A percentile compares a stretch with the other conserved stretches of the same genome.
These are phyloP conservation scores for Acutogordius australiensis DNA, from an alignment of 2,888 invertebrate species.

Conservation along the genomic window DNA sequence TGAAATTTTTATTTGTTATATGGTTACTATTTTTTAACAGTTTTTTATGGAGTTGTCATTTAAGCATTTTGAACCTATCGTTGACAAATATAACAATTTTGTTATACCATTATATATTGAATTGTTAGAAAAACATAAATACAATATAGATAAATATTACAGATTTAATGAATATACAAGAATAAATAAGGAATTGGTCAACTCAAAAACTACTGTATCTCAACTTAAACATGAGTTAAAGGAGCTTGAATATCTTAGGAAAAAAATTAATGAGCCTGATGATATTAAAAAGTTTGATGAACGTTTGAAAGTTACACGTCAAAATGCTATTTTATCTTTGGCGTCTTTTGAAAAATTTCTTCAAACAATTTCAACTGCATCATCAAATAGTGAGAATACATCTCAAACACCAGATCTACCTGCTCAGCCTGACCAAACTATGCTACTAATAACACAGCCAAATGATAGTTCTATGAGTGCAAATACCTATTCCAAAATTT, in stretches of 20 bases:
- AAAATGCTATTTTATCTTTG: not conserved
- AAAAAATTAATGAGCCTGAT: not conserved
- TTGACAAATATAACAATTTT: not conserved
- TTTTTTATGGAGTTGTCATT: too few relatives aligned
- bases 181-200: conserved; percentile 3
- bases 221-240: conserved; percentile 2
- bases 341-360: not conserved
- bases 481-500: not conserved
- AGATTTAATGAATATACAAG: not conserved
- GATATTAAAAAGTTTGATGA: not conserved
- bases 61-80: conserved; percentile 2
- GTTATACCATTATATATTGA: not conserved
- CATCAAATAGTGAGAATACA: not conserved
- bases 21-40: too few relatives aligned
- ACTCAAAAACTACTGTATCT: not conserved
- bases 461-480: not conserved
- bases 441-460: not conserved
- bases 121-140: conserved; percentile 7
- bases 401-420: not conserved
- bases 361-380: not conserved
- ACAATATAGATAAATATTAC: not conserved
- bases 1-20: too few relatives aligned
- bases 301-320: not conserved
- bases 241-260: not conserved
- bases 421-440: not conserved